Evolutionary conservation across 2,888 invertebrate species (phyloP), one percentile per base, ranked within the genome.

Genomic region (Athalia circularis): DNA sequence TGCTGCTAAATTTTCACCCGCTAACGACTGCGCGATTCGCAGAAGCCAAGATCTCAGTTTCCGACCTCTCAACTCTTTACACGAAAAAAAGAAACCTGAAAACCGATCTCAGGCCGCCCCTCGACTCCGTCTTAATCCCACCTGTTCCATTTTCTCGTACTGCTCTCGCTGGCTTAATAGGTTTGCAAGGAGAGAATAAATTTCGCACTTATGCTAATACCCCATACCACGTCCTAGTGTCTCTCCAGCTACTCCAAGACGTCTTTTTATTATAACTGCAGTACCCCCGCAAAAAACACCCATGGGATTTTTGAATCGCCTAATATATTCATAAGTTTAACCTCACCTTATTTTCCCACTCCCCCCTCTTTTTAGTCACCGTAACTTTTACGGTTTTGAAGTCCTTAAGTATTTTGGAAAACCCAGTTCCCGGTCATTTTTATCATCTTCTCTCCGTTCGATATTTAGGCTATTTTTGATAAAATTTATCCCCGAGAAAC

Each of bases 191-290:
- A 57, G 47, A 72, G 47, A 72, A 72, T 72, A 72, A 72, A 72
- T 59, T 72, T 15, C n/a, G 4, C 47, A 72, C 72, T 72, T 72
- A 72, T 72, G 72, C 59, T 72, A 72, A 72, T 72, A 72, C 59
- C 29, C 29, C 5, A n/a, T 47, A n/a, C 4, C n/a, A 13, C 5
- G 13, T 15, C 9, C 15, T 62, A 15, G 4, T 29, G n/a, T 65
- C 47, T 65, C 47, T 68, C 47, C 52, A 29, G 29, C 29, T 29
- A 29, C 29, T 29, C 29, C 29, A 29, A 1, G 29, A 68, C 54
- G 54, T 68, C 52, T 29, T 68, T 68, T 54, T 67, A 29, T 29
- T 29, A 29, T 2, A 29, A 29, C 29, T n/a, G n/a, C 29, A 29
- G 29, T 29, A 50, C 50, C 15, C n/a, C 8, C 47, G 29, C 29